Percentiles rank a stretch among this genome's conserved stretches.
Conservation (phyloP, 1,140 invertebrate species). For the Venturia canescens region DNA sequence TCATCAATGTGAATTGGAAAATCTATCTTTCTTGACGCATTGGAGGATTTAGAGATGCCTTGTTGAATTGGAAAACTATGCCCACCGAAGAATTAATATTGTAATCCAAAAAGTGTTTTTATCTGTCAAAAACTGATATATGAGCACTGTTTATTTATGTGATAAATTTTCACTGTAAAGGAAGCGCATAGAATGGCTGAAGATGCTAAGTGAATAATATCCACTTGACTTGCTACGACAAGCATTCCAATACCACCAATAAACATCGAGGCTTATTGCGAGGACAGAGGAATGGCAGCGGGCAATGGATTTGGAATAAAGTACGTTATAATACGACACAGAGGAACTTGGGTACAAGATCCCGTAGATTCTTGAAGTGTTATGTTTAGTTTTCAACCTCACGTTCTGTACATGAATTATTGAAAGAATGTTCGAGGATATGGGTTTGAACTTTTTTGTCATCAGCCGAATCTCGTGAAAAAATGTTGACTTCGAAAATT, state of each 20-base stretch:
- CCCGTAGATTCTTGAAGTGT: slow-evolving; percentile 28
- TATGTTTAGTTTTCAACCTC: not conserved
- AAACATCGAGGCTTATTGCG: slow-evolving; percentile 84
- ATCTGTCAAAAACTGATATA: too few species aligned
- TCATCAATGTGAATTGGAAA: too few species aligned
- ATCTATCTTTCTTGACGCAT: too few species aligned
- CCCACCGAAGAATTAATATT: not conserved
- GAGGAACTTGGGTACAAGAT: not conserved
- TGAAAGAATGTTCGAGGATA: too few species aligned
- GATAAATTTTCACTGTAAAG: slow-evolving; percentile 64
- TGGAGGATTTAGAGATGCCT: too few species aligned
- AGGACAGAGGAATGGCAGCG: slow-evolving; percentile 78
- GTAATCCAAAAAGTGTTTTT: not conserved
- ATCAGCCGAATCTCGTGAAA: too few species aligned
- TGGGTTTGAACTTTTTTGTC: too few species aligned
- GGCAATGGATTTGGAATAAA: slow-evolving; percentile 89
- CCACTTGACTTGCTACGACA: slow-evolving; percentile 68
- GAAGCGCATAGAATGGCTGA: slow-evolving; percentile 82
- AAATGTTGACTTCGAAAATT: too few species aligned
- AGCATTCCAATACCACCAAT: slow-evolving; percentile 72
- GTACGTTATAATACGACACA: slow-evolving; percentile 74
- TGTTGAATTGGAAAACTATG: not conserved
- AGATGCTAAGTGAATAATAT: slow-evolving; percentile 77
- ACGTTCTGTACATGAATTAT: too few species aligned
- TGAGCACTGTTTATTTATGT: too few species aligned